A percentile compares a stretch with the other conserved stretches of the same genome.
Conservation (phyloP, 2,888 invertebrate species). For the Ryuthela nishihirai region DNA sequence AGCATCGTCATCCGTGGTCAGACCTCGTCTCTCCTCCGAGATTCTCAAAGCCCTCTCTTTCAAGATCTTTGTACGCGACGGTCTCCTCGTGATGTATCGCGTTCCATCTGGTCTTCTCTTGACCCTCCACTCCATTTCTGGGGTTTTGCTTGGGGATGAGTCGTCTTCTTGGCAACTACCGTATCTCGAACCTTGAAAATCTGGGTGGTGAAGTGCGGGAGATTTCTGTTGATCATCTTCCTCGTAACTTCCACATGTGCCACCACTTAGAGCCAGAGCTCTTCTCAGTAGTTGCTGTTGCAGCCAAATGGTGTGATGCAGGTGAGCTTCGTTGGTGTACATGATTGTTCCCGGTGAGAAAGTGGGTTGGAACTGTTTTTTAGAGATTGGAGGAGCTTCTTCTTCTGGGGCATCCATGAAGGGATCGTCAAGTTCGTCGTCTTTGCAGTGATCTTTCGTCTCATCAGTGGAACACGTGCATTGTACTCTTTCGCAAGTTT, state of each 20-base stretch:
- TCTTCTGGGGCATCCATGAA: no score
- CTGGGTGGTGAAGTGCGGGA: no score
- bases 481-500: constrained; percentile 43
- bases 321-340: constrained; percentile 66
- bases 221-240: not conserved
- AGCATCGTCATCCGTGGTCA: constrained; percentile 72
- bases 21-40: constrained; percentile 63
- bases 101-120: constrained; percentile 71
- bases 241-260: constrained; percentile 8
- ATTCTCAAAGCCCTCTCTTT: constrained; percentile 65
- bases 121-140: constrained; percentile 63
- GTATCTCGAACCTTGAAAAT: no score
- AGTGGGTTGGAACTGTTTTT: constrained; percentile 39
- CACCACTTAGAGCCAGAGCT: constrained; percentile 42
- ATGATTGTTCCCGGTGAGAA: constrained; percentile 58
- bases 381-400: no score
- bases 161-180: constrained; percentile 10
- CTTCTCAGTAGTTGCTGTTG: constrained; percentile 62
- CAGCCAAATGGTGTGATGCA: constrained; percentile 64
- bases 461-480: constrained; percentile 22
- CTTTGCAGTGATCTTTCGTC: not conserved
- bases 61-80: constrained; percentile 63
- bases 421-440: no score
- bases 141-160: constrained; percentile 1
- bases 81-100: constrained; percentile 68